These are phyloP conservation scores for Alcedo quadribrachys DNA, from an alignment of 2,797 vertebrate genomes.

Conservation along the genomic window DNA sequence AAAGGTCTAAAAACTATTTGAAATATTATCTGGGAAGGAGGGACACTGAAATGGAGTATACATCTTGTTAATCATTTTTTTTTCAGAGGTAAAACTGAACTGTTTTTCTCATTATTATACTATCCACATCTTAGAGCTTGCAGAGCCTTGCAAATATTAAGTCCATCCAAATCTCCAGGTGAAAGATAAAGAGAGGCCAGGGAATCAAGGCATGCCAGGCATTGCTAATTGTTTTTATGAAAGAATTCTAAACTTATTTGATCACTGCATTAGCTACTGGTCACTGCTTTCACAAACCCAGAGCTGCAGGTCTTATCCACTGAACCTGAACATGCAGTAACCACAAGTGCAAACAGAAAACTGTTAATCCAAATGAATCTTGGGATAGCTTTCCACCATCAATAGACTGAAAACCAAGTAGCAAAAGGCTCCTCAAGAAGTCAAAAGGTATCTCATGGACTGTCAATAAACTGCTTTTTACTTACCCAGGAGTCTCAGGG, in stretches of 20 bases:
- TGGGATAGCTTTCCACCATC: background rate
- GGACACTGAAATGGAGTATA: background rate
- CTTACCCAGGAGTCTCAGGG: background rate
- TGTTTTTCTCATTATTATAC: background rate
- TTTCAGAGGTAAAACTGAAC: background rate
- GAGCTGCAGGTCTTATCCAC: background rate
- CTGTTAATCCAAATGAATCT: background rate
- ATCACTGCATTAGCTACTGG: background rate
- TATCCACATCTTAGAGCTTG: background rate
- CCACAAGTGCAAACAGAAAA: background rate
- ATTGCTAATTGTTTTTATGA: background rate
- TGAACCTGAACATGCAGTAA: background rate
- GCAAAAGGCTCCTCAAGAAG: background rate
- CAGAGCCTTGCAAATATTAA: background rate
- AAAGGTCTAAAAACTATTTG: background rate
- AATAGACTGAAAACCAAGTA: background rate
- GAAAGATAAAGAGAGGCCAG: background rate
- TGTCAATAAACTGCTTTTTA: background rate
- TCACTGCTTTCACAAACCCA: background rate
- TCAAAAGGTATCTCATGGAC: background rate
- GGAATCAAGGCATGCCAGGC: background rate
- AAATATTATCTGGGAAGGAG: background rate
- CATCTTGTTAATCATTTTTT: background rate
- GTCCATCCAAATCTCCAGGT: background rate
- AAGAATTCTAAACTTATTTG: background rate